phyloP scores from a whole-genome alignment of 2,888 invertebrate genomes.

The Drosophila helvetica region DNA sequence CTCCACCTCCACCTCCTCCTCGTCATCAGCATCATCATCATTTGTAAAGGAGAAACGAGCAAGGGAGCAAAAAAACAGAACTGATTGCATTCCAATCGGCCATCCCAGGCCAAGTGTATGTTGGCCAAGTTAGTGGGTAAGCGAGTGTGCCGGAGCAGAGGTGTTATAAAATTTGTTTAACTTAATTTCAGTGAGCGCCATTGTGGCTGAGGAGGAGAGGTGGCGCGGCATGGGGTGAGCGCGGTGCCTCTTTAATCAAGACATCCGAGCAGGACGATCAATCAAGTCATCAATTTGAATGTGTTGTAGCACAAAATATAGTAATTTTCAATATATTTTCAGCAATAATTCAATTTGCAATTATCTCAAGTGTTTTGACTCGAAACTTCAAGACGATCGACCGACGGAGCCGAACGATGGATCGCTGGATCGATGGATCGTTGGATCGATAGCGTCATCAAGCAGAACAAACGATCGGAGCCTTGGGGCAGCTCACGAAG shows the following conservation, averaged over 20 bases:
- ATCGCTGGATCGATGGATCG: conserved; percentile 13
- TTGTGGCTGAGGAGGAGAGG: conserved; percentile 19
- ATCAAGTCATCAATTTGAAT: conserved; percentile 80
- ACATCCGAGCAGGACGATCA: conserved; percentile 61
- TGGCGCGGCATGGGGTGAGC: conserved; percentile 49
- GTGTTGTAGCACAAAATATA: conserved; percentile 79
- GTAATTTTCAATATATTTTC: conserved; percentile 78
- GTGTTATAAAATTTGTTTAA: conserved; percentile 83
- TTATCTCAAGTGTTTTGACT: conserved; percentile 78
- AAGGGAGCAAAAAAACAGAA: conserved; percentile 38
- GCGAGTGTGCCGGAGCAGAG: conserved; percentile 67
- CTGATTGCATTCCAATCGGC: conserved; percentile 71
- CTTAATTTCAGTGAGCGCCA: conserved; percentile 80
- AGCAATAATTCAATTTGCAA: conserved; percentile 79
- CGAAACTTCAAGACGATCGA: conserved; percentile 51
- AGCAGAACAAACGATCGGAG: conserved; percentile 72
- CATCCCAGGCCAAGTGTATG: conserved; percentile 29
- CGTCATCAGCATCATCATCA: conserved; percentile 71
- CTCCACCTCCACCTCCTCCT: conserved; percentile 23
- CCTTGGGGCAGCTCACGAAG: conserved; percentile 62
- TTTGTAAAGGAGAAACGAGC: conserved; percentile 67
- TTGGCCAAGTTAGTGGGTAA: conserved; percentile 34
- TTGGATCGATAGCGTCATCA: conserved; percentile 68
- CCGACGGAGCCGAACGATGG: conserved; percentile 18
- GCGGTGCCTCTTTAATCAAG: conserved; percentile 71